These are phyloP conservation scores for Megathymus violae DNA, from an alignment of 1,140 invertebrate genomes.

Conservation along the genomic window DNA sequence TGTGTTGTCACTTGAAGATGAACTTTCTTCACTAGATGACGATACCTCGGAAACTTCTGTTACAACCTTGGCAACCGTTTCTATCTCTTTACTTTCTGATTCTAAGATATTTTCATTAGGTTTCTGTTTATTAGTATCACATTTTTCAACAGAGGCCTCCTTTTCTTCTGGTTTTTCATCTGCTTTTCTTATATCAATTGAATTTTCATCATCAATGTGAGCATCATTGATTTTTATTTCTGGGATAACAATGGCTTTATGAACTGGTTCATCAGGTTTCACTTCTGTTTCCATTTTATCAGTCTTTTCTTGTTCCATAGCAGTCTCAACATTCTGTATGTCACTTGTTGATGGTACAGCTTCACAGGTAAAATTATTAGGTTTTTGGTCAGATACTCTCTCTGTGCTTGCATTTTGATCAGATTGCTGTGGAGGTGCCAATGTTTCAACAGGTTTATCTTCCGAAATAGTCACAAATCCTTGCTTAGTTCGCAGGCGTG, in stretches of 20 bases:
- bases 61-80: conserved; percentile 56
- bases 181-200: conserved; percentile 22
- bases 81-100: conserved; percentile 61
- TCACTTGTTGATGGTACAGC: conserved; percentile 41
- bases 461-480: conserved; percentile 52
- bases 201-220: conserved; percentile 66
- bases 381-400: conserved; percentile 38
- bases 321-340: conserved; percentile 39
- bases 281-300: conserved; percentile 60
- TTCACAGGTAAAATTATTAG: conserved; percentile 35
- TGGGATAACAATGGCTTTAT: conserved; percentile 59
- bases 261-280: conserved; percentile 46
- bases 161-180: conserved; percentile 39
- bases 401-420: conserved; percentile 1
- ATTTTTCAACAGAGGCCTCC: conserved; percentile 12
- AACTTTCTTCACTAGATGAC: conserved; percentile 76
- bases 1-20: conserved; percentile 76
- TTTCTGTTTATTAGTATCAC: conserved; percentile 38
- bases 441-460: conserved; percentile 61
- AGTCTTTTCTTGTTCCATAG: conserved; percentile 35
- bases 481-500: conserved; percentile 61
- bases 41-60: conserved; percentile 64
- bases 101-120: conserved; percentile 59
- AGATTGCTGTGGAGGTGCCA: conserved; percentile 45
- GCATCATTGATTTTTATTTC: conserved; percentile 76